Conservation (phyloP, 1,140 invertebrate species). For the Brachionus plicatilis region DNA sequence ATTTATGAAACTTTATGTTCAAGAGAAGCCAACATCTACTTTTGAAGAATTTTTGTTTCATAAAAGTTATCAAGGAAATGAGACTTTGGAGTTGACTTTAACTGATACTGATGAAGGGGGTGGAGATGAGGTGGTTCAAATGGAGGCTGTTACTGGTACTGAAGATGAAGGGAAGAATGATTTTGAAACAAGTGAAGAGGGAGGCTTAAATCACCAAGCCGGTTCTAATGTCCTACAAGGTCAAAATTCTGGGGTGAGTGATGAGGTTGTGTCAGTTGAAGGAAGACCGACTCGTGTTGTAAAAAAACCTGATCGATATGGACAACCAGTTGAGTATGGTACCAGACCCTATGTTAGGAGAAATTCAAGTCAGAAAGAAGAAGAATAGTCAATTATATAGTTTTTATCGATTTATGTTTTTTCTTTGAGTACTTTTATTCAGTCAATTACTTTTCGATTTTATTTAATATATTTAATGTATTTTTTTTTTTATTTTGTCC, state of each 20-base stretch:
- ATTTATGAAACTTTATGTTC: conserved; percentile 7
- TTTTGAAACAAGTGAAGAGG: background rate
- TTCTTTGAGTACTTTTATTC: background rate
- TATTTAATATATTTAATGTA: background rate
- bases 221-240: background rate
- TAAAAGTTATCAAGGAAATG: background rate
- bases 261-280: background rate
- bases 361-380: background rate
- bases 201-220: background rate
- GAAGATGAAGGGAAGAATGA: background rate
- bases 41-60: conserved; percentile 6
- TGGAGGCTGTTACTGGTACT: background rate
- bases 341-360: background rate
- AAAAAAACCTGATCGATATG: conserved; percentile 5
- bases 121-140: background rate
- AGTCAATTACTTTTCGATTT: background rate
- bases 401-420: background rate
- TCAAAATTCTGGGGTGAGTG: background rate
- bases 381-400: background rate
- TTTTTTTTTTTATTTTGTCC: too few species aligned
- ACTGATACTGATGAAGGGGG: background rate
- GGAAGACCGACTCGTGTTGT: background rate
- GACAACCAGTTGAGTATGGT: background rate
- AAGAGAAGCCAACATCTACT: background rate
- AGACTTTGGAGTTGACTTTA: background rate